Evolutionary conservation across 2,888 invertebrate species (phyloP).

Genomic region (Germaria angustata): DNA sequence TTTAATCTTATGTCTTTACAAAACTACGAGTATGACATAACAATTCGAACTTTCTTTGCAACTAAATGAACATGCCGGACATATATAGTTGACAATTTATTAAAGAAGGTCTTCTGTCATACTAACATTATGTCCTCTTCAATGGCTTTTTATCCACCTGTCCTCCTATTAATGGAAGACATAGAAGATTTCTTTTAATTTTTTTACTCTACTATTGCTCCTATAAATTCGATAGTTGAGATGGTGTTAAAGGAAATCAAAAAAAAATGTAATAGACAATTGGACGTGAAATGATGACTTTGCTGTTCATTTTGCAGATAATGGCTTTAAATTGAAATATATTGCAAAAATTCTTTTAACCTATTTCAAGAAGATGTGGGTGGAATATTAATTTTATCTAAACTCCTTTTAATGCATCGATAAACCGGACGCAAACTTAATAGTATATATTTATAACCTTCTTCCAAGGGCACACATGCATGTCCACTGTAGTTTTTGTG

Average conservation of each 20-base stretch:
- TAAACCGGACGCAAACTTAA: neutral
- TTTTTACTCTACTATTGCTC: slow-evolving; percentile 1
- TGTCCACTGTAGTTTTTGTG: too few species aligned
- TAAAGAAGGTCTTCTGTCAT: slow-evolving; percentile 43
- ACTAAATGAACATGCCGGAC: slow-evolving; percentile 57
- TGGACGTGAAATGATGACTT: slow-evolving; percentile 46
- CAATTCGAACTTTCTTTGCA: slow-evolving; percentile 30
- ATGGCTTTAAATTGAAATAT: slow-evolving; percentile 20
- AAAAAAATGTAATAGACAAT: slow-evolving; percentile 5
- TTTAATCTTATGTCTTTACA: slow-evolving; percentile 34
- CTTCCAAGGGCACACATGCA: too few species aligned
- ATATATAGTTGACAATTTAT: slow-evolving; percentile 51
- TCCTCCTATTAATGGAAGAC: neutral
- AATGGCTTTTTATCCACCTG: slow-evolving; percentile 20
- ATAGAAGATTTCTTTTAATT: neutral
- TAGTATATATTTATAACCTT: neutral
- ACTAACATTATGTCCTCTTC: slow-evolving; percentile 14
- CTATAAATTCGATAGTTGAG: slow-evolving; percentile 32
- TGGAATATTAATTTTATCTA: slow-evolving; percentile 5
- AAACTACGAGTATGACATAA: slow-evolving; percentile 20
- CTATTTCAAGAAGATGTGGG: neutral
- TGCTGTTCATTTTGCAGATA: slow-evolving; percentile 34
- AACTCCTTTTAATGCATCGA: neutral
- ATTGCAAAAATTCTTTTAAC: neutral
- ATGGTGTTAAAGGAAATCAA: neutral